Evolutionary conservation across 2,113 vertebrate genomes (phyloP).

Genomic region (Nansenia antarctica): DNA sequence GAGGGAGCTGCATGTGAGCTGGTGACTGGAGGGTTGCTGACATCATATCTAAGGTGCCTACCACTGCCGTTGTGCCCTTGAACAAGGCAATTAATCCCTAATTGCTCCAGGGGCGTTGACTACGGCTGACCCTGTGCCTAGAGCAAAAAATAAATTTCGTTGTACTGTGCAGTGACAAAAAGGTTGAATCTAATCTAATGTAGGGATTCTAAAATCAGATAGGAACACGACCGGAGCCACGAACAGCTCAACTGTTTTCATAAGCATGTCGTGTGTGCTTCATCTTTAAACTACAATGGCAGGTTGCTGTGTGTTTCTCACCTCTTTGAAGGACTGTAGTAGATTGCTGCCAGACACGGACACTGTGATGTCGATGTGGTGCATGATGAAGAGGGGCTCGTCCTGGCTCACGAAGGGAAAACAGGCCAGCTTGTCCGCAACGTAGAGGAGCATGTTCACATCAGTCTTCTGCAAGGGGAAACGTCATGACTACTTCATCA

Average conservation of each 20-base stretch:
- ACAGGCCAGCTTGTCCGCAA: slow-evolving; percentile 97
- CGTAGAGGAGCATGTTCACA: slow-evolving; percentile 96
- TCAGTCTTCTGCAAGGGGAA: slow-evolving; percentile 86
- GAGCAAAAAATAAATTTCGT: too few relatives aligned
- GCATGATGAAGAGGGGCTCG: slow-evolving; percentile 99
- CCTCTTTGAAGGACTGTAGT: slow-evolving; percentile 98
- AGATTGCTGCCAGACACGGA: slow-evolving; percentile 98
- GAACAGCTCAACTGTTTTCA: too few relatives aligned
- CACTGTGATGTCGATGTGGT: slow-evolving; percentile 98
- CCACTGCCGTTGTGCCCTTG: neutral
- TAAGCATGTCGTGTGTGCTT: neutral
- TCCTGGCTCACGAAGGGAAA: slow-evolving; percentile 98
- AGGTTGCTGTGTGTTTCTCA: slow-evolving; percentile 54
- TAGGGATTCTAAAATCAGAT: too few relatives aligned
- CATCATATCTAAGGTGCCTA: neutral
- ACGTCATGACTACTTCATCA: neutral
- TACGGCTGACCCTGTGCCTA: too few relatives aligned
- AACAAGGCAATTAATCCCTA: neutral
- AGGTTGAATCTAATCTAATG: too few relatives aligned
- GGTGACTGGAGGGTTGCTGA: too few relatives aligned
- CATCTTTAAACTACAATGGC: neutral
- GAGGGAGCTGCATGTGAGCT: too few relatives aligned
- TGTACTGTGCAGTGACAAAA: too few relatives aligned
- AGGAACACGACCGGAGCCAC: too few relatives aligned
- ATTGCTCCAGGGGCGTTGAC: too few relatives aligned